phyloP scores from a whole-genome alignment of 2,888 invertebrate genomes.

The Mesodorylaimus sp. region DNA sequence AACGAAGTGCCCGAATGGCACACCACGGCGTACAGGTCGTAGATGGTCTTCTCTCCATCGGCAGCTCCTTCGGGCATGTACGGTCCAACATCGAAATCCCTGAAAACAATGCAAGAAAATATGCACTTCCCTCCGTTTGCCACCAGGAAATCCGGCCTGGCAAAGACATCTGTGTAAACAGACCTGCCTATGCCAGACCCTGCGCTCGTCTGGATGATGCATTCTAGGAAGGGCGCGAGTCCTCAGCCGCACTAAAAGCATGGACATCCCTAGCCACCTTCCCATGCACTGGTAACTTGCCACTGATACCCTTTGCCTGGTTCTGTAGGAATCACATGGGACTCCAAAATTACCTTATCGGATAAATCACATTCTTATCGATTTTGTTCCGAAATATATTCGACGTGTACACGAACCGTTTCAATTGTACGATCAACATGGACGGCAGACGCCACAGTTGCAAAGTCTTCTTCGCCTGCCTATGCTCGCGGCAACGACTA shows the following conservation, averaged over 20 bases:
- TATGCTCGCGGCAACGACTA: constrained; percentile 24
- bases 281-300: too few relatives aligned
- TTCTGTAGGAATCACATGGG: too few relatives aligned
- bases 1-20: constrained; percentile 29
- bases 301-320: too few relatives aligned
- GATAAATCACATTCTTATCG: constrained; percentile 20
- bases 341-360: constrained; percentile 23
- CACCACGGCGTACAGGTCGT: constrained; percentile 39
- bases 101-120: constrained; percentile 16
- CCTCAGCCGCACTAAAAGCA: too few relatives aligned
- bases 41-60: constrained; percentile 24
- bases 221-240: too few relatives aligned
- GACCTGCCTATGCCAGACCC: too few relatives aligned
- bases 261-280: too few relatives aligned
- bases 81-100: constrained; percentile 32
- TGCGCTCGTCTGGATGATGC: too few relatives aligned
- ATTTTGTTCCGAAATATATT: constrained; percentile 19
- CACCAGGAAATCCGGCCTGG: neutral
- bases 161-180: too few relatives aligned
- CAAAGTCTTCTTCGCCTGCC: constrained; percentile 31
- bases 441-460: constrained; percentile 30
- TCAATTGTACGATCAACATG: constrained; percentile 32
- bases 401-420: constrained; percentile 29
- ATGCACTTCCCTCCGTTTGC: neutral
- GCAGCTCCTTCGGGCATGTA: constrained; percentile 25